Percentiles rank a stretch among this genome's conserved stretches.
Evolutionary conservation across 2,113 vertebrate species (phyloP).

Genomic region (Epinephelus moara): DNA sequence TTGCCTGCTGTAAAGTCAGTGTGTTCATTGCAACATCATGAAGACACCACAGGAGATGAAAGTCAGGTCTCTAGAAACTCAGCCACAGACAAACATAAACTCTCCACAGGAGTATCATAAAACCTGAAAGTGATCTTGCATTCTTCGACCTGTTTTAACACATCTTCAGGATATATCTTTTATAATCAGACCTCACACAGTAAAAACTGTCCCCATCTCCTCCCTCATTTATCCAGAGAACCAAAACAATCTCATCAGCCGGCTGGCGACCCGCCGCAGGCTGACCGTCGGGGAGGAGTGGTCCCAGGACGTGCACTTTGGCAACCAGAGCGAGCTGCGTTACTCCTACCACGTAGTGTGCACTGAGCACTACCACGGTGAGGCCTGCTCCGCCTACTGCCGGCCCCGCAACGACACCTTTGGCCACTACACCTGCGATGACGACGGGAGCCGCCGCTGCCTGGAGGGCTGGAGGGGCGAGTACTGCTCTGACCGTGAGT

Average conservation of each 20-base stretch:
- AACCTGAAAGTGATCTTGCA: not conserved
- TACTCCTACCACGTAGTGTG: slow-evolving; percentile 91
- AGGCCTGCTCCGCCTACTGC: slow-evolving; percentile 88
- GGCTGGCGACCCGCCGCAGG: slow-evolving; percentile 83
- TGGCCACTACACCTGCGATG: slow-evolving; percentile 86
- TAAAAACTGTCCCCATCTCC: not conserved
- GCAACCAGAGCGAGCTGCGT: slow-evolving; percentile 85
- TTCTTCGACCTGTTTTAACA: too few relatives aligned
- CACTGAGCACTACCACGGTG: slow-evolving; percentile 86
- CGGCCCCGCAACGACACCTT: slow-evolving; percentile 87
- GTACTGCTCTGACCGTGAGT: slow-evolving; percentile 87
- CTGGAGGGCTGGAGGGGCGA: slow-evolving; percentile 85
- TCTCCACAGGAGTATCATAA: not conserved
- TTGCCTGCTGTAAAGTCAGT: not conserved
- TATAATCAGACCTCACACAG: not conserved
- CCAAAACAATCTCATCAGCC: slow-evolving; percentile 87
- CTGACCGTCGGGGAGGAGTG: slow-evolving; percentile 84
- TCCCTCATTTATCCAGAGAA: slow-evolving; percentile 75
- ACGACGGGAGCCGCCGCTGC: slow-evolving; percentile 77
- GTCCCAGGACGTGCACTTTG: slow-evolving; percentile 86
- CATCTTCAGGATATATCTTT: not conserved
- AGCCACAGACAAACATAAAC: not conserved
- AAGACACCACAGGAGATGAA: too few relatives aligned
- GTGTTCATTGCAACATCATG: not conserved
- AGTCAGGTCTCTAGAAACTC: not conserved